Conservation (phyloP, 2,888 invertebrate genomes). For the Plemyria rubiginata region DNA sequence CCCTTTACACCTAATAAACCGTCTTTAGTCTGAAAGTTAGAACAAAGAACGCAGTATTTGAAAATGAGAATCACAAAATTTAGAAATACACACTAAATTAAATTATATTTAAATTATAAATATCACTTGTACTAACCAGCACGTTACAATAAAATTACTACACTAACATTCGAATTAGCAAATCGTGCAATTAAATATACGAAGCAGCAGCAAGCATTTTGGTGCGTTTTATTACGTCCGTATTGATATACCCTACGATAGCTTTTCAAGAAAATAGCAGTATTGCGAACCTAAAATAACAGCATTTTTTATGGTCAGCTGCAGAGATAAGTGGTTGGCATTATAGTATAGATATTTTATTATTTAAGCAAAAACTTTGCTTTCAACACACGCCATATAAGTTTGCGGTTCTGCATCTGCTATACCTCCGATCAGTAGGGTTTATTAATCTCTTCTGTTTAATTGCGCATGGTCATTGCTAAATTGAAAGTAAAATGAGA, state of each 20-base stretch:
- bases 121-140: slow-evolving; percentile 22
- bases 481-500: too few species aligned
- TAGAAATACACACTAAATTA: neutral
- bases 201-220: slow-evolving; percentile 14
- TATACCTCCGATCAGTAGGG: too few species aligned
- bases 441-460: too few species aligned
- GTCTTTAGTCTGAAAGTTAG: too few species aligned
- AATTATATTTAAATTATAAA: neutral
- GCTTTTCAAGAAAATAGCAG: too few species aligned
- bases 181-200: slow-evolving; percentile 21
- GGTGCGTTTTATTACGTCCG: slow-evolving; percentile 7
- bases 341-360: neutral
- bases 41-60: neutral
- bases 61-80: slow-evolving; percentile 1
- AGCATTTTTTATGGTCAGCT: too few species aligned
- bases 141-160: neutral
- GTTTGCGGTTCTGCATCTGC: neutral
- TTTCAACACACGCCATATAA: slow-evolving; percentile 7
- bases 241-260: too few species aligned
- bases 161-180: slow-evolving; percentile 7
- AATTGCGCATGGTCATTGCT: too few species aligned
- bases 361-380: neutral
- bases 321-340: neutral
- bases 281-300: too few species aligned
- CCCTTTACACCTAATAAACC: too few species aligned